Evolutionary conservation across 2,113 vertebrate genomes (phyloP), one percentile per base, ranked within the genome.

Genomic region (Axis porcinus): DNA sequence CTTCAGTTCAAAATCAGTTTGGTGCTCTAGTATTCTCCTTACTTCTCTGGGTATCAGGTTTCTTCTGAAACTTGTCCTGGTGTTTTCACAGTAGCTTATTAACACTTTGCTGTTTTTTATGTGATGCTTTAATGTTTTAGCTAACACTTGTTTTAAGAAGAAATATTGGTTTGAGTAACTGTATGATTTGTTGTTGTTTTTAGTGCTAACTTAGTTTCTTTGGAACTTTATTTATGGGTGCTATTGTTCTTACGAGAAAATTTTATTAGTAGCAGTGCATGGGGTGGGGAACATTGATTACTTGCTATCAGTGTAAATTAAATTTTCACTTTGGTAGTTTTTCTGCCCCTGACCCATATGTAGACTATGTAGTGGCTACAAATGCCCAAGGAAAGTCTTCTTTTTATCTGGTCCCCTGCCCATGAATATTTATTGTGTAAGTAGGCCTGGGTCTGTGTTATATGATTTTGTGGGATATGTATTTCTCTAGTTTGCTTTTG

Each of bases 401-500:
- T 94, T 82, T n/a, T 86, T 17, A 17, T 58, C 50, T 62, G 57
- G 40, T 67, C 28, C 64, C 57, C 50, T 85, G 25, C 9, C 33
- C 16, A 23, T 95, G 16, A 85, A 96, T 78, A 74, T 25, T 82
- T 55, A 81, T 27, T 92, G 52, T 86, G 36, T 81, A 86, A 94
- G 45, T n/a, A 78, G 67, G 10, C 30, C 33, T 74, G 43, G 87
- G 23, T 89, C 78, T 5, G 4, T 81, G 54, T 16, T 70, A 16
- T 86, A 74, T 86, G 36, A 64, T 82, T 95, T 82, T 89, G 60
- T 62, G 33, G 43, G 13, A 33, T 74, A 82, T 86, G 7, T 62
- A 58, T 85, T 67, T 97, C 40, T 95, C 74, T 85, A 86, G 70
- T 86, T 79, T 25, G 81, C 62, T 95, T 95, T 60, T 89, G 52